These are phyloP conservation scores for Drosophila villosipedis DNA, from an alignment of 2,888 invertebrate genomes.

Conservation along the genomic window DNA sequence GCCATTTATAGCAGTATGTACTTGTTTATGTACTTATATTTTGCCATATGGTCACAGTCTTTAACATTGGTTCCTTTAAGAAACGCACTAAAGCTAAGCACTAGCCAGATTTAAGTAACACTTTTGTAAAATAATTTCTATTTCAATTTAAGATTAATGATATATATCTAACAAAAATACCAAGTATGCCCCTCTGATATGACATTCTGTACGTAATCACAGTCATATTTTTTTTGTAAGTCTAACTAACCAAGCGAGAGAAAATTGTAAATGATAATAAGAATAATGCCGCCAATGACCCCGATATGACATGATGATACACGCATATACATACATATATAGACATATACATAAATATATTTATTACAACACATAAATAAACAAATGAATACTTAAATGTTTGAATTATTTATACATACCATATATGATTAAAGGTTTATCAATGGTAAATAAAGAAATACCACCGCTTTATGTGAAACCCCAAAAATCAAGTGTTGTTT, in stretches of 20 bases:
- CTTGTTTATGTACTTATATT: slow-evolving; percentile 33
- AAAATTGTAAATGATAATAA: slow-evolving; percentile 63
- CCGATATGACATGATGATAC: slow-evolving; percentile 46
- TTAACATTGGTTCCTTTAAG: slow-evolving; percentile 76
- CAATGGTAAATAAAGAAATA: slow-evolving; percentile 84
- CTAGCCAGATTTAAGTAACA: slow-evolving; percentile 52
- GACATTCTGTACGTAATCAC: slow-evolving; percentile 33
- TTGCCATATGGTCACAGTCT: slow-evolving; percentile 42
- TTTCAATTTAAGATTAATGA: slow-evolving; percentile 49
- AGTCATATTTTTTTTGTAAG: slow-evolving; percentile 49
- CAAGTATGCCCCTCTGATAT: slow-evolving; percentile 53
- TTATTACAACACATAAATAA: slow-evolving; percentile 57
- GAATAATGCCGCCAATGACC: slow-evolving; percentile 52
- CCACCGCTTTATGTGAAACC: slow-evolving; percentile 85
- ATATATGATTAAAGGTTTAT: slow-evolving; percentile 79
- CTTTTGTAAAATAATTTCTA: slow-evolving; percentile 78
- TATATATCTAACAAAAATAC: slow-evolving; percentile 47
- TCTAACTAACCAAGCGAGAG: slow-evolving; percentile 53
- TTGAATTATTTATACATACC: slow-evolving; percentile 78
- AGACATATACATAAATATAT: slow-evolving; percentile 54
- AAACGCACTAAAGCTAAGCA: slow-evolving; percentile 69
- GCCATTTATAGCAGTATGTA: slow-evolving; percentile 37
- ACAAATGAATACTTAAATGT: slow-evolving; percentile 66
- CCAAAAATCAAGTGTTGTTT: slow-evolving; percentile 42
- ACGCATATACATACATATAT: slow-evolving; percentile 39